Conservation (phyloP, 92 coral and sea anemone genomes). For the Isaurus tuberculatus region DNA sequence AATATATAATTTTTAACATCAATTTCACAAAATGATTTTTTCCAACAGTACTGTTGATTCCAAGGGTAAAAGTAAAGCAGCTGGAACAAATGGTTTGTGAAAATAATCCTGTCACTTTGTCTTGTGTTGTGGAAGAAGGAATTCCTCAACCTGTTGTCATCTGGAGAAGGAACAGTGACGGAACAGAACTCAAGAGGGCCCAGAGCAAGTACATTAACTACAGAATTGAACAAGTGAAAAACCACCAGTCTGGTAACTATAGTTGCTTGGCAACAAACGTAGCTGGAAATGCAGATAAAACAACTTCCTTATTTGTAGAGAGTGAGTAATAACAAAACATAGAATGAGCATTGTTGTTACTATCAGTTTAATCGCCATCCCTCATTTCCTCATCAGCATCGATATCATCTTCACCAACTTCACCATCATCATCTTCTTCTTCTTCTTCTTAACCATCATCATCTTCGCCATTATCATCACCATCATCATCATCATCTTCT, state of each 20-base stretch:
- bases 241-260: neutral
- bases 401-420: no score
- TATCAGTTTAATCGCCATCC: no score
- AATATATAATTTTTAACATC: no score
- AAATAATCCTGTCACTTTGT: neutral
- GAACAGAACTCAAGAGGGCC: neutral
- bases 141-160: neutral
- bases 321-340: neutral
- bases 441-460: no score
- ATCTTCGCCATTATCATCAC: no score
- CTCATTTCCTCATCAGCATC: no score
- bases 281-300: neutral
- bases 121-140: constrained; percentile 27
- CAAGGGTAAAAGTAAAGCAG: neutral
- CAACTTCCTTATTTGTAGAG: neutral
- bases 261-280: neutral
- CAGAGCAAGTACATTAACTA: no score
- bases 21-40: no score
- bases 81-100: neutral
- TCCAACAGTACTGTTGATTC: neutral
- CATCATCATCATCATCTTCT: no score
- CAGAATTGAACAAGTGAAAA: neutral
- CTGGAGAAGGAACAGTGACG: constrained; percentile 2
- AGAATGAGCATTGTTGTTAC: neutral
- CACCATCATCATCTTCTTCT: no score